Conservation (phyloP, 2,113 vertebrate genomes). For the Coregonus clupeaformis region DNA sequence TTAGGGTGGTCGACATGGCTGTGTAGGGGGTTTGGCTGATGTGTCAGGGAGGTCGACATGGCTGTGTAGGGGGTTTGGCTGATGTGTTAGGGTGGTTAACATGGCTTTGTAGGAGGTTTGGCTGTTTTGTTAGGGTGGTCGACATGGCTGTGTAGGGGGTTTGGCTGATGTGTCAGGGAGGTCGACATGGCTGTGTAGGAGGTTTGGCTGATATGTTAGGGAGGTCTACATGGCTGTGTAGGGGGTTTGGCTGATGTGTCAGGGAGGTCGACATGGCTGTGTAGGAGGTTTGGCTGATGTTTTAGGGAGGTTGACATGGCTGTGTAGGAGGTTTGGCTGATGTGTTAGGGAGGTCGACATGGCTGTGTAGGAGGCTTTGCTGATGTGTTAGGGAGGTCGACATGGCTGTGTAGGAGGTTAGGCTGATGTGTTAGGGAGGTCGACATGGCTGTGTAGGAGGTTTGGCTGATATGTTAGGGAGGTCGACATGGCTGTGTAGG, state of each 20-base stretch:
- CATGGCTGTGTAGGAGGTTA: background rate
- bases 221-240: constrained; percentile 36
- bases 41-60: constrained; percentile 39
- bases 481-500: constrained; percentile 28
- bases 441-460: constrained; percentile 25
- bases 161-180: too few species aligned
- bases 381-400: constrained; percentile 41
- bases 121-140: constrained; percentile 35
- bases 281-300: constrained; percentile 24
- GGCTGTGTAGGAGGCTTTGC: constrained; percentile 26
- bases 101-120: constrained; percentile 26
- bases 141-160: background rate
- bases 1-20: constrained; percentile 1
- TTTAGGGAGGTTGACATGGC: constrained; percentile 39
- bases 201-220: constrained; percentile 14
- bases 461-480: constrained; percentile 24
- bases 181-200: constrained; percentile 25
- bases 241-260: too few species aligned
- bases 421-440: background rate
- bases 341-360: background rate
- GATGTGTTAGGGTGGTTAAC: background rate
- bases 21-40: constrained; percentile 26
- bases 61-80: background rate
- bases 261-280: constrained; percentile 11
- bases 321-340: too few species aligned